These are phyloP conservation scores for Melieria crassipennis DNA, from an alignment of 2,888 invertebrate genomes.

Conservation along the genomic window DNA sequence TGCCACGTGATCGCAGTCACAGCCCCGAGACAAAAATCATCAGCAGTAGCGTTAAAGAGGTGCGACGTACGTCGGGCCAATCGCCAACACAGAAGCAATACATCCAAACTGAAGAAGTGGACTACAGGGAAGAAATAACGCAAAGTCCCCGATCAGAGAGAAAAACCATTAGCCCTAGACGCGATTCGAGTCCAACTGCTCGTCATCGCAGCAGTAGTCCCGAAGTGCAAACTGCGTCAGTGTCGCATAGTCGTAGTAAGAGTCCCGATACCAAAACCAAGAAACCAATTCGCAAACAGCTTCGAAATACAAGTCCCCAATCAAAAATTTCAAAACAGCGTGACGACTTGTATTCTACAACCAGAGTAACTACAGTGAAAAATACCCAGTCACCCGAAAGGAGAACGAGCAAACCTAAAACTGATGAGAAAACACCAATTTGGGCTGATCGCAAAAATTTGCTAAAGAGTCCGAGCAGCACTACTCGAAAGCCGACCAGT, in stretches of 20 bases:
- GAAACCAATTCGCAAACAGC: background rate
- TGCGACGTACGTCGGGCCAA: slow-evolving; percentile 8
- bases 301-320: slow-evolving; percentile 15
- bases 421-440: slow-evolving; percentile 50
- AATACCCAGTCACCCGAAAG: slow-evolving; percentile 50
- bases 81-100: slow-evolving; percentile 9
- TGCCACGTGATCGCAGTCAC: slow-evolving; percentile 25
- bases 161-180: slow-evolving; percentile 51
- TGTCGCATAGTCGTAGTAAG: slow-evolving; percentile 50
- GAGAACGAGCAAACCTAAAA: slow-evolving; percentile 41
- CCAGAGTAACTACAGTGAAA: slow-evolving; percentile 62
- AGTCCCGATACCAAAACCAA: slow-evolving; percentile 54
- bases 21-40: slow-evolving; percentile 34
- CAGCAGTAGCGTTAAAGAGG: slow-evolving; percentile 51
- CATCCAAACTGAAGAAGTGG: slow-evolving; percentile 42
- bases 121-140: slow-evolving; percentile 33
- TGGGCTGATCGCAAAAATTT: slow-evolving; percentile 60
- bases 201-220: slow-evolving; percentile 17
- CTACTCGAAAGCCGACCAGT: slow-evolving; percentile 38
- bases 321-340: slow-evolving; percentile 33
- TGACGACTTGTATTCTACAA: slow-evolving; percentile 57
- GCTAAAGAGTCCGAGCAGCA: slow-evolving; percentile 45
- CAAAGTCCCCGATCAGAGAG: slow-evolving; percentile 40
- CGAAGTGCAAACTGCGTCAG: background rate
- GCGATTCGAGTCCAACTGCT: slow-evolving; percentile 33